Evolutionary conservation across 2,888 invertebrate species (phyloP).

Genomic region (Perizoma affinitatum): DNA sequence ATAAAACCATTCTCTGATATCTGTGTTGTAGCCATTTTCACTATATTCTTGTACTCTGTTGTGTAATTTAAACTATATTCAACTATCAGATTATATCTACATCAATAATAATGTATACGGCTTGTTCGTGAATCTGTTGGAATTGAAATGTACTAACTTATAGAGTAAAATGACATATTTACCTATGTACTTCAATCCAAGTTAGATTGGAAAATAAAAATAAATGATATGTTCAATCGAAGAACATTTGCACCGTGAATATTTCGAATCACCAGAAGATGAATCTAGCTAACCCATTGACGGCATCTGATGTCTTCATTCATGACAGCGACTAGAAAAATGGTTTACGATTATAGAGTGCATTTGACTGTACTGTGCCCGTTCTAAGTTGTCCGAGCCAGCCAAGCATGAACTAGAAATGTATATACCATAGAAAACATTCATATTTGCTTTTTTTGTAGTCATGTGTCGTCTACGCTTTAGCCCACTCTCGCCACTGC

Average conservation of each 20-base stretch:
- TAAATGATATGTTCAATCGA: no score
- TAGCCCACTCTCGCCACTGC: no score
- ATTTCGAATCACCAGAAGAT: background rate
- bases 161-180: background rate
- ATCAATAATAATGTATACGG: conserved; percentile 10
- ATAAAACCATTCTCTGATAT: background rate
- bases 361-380: no score
- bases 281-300: background rate
- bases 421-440: no score
- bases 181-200: background rate
- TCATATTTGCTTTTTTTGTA: no score
- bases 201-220: no score
- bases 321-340: no score
- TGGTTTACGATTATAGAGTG: no score
- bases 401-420: no score
- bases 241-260: background rate
- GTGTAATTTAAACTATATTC: conserved; percentile 1
- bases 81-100: conserved; percentile 4
- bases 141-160: conserved; percentile 12
- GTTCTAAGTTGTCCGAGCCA: no score
- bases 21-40: background rate
- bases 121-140: conserved; percentile 12
- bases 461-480: no score
- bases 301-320: no score
- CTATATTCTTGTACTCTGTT: conserved; percentile 2